Evolutionary conservation across 2,797 vertebrate genomes (phyloP), one percentile per base, ranked within the genome.

Genomic region (Avahi laniger): DNA sequence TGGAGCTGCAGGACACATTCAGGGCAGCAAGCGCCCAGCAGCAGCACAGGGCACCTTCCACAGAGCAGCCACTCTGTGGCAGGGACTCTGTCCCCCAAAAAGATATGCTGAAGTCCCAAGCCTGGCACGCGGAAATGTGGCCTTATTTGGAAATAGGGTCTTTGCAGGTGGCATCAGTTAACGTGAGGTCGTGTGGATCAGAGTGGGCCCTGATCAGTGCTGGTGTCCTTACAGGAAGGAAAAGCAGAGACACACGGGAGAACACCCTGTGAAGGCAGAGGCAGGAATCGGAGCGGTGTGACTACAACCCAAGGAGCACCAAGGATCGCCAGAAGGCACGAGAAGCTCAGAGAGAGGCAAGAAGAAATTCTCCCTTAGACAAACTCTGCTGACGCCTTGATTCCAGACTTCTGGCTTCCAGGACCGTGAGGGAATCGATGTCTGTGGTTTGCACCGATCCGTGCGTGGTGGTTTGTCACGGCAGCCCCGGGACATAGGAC

Each of bases 401-500:
- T 20, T 26, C 4, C 12, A 26, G 35, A 28, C 7, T 61, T 50
- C 46, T 43, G 20, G 28, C n/a, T 11, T 52, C 46, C 54, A 33
- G 50, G 41, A 24, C 4, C 0, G 2, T 5, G 24, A 30, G 46
- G 7, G 61, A 11, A 26, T 11, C 2, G 0, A 9, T 7, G 4
- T 73, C 38, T 1, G 5, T 33, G 5, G 6, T 0, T 0, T 1
- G 5, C 4, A 1, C 5, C 26, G 1, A 24, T 54, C 0, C 0
- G 50, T 3, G 43, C 2, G 3, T 2, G 9, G 13, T 0, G 1
- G 24, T 46, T 35, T 0, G n/a, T 13, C 9, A 28, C 63, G 22
- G 38, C 50, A 20, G 35, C 63, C 63, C 35, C 4, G 1, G 50
- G 63, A 26, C 10, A 3, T 0, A 10, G 10, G 15, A 1, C 41